These are phyloP conservation scores for Polydrusus cervinus DNA, from an alignment of 2,888 invertebrate species.

Conservation along the genomic window DNA sequence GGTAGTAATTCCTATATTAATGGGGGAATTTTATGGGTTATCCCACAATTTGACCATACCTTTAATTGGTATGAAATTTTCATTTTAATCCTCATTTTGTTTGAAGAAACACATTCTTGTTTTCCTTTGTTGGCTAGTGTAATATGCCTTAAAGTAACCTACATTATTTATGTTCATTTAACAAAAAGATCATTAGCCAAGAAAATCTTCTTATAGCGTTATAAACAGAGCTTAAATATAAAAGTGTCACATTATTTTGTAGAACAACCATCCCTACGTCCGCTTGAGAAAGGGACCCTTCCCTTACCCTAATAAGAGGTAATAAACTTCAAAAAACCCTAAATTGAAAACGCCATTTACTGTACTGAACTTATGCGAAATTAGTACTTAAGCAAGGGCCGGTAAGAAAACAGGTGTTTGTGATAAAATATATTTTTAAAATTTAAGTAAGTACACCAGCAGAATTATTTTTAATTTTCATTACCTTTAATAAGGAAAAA, in stretches of 20 bases:
- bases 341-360: constrained; percentile 37
- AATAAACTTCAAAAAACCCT: constrained; percentile 42
- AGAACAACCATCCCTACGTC: constrained; percentile 24
- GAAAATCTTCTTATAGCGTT: constrained; percentile 4
- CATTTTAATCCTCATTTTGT: too few species aligned
- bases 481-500: constrained; percentile 16
- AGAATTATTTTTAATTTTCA: constrained; percentile 15
- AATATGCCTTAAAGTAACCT: background rate
- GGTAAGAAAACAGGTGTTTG: constrained; percentile 25
- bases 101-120: too few species aligned
- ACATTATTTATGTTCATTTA: constrained; percentile 7
- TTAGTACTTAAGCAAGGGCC: constrained; percentile 23
- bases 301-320: constrained; percentile 27
- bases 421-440: constrained; percentile 21
- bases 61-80: too few species aligned
- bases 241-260: constrained; percentile 39
- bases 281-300: constrained; percentile 20
- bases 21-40: too few species aligned
- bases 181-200: constrained; percentile 14
- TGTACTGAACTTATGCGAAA: constrained; percentile 38
- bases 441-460: constrained; percentile 2
- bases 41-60: too few species aligned
- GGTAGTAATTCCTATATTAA: too few species aligned
- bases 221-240: constrained; percentile 31
- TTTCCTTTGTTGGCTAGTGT: background rate